These are phyloP conservation scores for Cathartes aura DNA, from an alignment of 2,113 vertebrate genomes.

Conservation along the genomic window DNA sequence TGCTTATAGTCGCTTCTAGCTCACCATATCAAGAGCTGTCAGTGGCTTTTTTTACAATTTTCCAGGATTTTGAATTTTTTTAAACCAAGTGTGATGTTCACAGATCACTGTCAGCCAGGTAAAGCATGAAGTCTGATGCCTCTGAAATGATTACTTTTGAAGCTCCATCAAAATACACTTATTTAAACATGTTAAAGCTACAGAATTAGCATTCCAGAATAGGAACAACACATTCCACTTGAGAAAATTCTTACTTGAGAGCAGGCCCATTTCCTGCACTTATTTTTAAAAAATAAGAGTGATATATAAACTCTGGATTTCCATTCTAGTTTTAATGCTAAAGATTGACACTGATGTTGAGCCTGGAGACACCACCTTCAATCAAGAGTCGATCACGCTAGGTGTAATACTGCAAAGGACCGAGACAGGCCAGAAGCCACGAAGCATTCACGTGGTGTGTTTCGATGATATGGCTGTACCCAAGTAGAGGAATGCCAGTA, in stretches of 20 bases:
- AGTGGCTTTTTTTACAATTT: background rate
- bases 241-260: background rate
- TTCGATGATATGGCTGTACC: rapidly evolving
- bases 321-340: background rate
- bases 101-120: background rate
- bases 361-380: background rate
- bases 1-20: background rate
- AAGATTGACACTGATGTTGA: background rate
- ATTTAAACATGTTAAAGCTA: background rate
- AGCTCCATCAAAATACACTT: background rate
- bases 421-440: background rate
- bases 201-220: background rate
- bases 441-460: rapidly evolving
- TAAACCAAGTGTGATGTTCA: background rate
- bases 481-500: background rate
- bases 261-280: background rate
- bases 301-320: background rate
- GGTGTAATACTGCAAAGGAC: too few relatives aligned
- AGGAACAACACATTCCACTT: background rate
- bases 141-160: background rate
- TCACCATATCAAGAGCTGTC: background rate
- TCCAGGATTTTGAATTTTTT: background rate
- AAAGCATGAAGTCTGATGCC: background rate
- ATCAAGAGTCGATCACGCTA: rapidly evolving
- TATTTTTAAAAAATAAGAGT: background rate